Percentiles rank a stretch among this genome's conserved stretches.
These are phyloP conservation scores for Podarcis lilfordi DNA, from an alignment of 2,797 vertebrate species.

Conservation along the genomic window DNA sequence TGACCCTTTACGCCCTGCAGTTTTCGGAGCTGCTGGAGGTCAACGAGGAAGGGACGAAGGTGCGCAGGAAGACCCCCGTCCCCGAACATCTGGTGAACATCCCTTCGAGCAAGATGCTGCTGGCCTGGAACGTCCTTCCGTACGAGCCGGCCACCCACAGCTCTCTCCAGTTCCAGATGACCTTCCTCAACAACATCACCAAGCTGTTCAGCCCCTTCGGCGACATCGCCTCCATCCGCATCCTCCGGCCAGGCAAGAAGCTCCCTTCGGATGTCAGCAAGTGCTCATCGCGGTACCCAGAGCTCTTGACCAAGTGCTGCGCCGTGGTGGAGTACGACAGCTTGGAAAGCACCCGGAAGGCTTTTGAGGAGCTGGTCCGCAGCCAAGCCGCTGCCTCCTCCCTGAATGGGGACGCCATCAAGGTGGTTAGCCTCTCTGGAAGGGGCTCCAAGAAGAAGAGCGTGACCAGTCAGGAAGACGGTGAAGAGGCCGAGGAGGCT, in stretches of 20 bases:
- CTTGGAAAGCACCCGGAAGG: constrained; percentile 76
- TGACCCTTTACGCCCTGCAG: constrained; percentile 78
- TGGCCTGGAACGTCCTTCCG: constrained; percentile 79
- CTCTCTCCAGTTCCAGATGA: constrained; percentile 34
- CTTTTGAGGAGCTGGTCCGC: constrained; percentile 68
- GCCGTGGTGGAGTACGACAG: constrained; percentile 82
- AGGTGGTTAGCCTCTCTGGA: constrained; percentile 72
- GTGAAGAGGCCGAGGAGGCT: constrained; percentile 18
- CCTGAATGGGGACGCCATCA: constrained; percentile 25
- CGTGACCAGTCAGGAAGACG: constrained; percentile 37
- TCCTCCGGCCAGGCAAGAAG: constrained; percentile 82
- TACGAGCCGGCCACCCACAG: neutral
- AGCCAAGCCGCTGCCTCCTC: constrained; percentile 17
- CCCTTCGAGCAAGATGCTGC: constrained; percentile 80
- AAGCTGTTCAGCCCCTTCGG: constrained; percentile 75
- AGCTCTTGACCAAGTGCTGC: constrained; percentile 79
- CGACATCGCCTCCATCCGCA: constrained; percentile 74
- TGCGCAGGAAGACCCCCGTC: constrained; percentile 74
- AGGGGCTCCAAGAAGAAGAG: constrained; percentile 72
- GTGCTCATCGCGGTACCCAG: constrained; percentile 71
- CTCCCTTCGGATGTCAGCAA: constrained; percentile 78
- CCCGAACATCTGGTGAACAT: constrained; percentile 79
- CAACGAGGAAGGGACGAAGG: constrained; percentile 84
- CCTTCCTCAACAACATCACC: constrained; percentile 74
- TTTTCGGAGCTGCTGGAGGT: constrained; percentile 81